Conservation (phyloP, 2,888 invertebrate species). For the Phaedon cochleariae region DNA sequence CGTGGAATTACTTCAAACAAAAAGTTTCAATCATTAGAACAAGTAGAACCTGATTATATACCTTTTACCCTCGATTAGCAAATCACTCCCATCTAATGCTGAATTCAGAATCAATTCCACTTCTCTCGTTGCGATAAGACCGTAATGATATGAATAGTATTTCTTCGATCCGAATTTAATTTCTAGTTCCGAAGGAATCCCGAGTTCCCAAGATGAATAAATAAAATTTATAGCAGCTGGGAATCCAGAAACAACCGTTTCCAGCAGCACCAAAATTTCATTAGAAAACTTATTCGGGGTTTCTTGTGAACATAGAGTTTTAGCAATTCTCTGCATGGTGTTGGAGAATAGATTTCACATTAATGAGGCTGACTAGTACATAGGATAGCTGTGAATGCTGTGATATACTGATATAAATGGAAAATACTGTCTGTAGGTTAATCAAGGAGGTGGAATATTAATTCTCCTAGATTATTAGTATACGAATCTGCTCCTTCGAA, state of each 20-base stretch:
- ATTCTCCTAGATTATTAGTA: no score
- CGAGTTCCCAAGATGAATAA: background rate
- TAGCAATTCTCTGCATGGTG: background rate
- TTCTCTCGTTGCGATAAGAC: background rate
- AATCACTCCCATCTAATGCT: no score
- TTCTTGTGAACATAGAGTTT: background rate
- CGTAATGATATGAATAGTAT: background rate
- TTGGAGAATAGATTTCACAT: background rate
- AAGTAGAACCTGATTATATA: no score
- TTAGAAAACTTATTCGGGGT: background rate
- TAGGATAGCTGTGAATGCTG: no score
- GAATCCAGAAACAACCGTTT: background rate
- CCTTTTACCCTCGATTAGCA: no score
- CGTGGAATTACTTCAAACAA: no score
- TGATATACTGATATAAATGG: no score
- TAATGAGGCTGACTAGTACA: background rate
- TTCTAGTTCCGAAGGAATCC: background rate
- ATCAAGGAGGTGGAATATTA: no score
- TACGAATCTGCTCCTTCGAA: no score
- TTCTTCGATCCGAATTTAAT: background rate
- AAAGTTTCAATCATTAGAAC: no score
- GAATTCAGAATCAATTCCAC: background rate
- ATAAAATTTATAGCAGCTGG: background rate
- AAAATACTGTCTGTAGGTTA: no score
- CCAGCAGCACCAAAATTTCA: background rate